These are phyloP conservation scores for Emydocephalus ijimae DNA, from an alignment of 2,113 vertebrate genomes.

Conservation along the genomic window DNA sequence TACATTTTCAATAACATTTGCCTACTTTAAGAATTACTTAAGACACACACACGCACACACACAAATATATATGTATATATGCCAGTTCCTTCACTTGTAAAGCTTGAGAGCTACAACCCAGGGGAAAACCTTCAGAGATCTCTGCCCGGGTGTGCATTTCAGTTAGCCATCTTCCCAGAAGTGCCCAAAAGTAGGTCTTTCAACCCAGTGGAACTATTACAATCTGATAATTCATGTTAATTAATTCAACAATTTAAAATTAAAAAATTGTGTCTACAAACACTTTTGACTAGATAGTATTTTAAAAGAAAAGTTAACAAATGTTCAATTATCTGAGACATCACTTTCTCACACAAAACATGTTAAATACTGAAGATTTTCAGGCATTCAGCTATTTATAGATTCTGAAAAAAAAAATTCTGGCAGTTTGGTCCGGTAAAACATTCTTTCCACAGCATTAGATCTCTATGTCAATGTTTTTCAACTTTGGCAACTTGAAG, in stretches of 20 bases:
- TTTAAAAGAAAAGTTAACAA: neutral
- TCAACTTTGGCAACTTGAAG: neutral
- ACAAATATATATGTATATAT: too few species aligned
- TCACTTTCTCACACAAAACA: neutral
- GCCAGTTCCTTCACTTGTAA: too few species aligned
- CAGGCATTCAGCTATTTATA: neutral
- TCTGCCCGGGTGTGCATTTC: too few species aligned
- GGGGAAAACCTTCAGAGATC: too few species aligned
- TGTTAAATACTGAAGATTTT: neutral
- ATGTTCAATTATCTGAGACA: neutral
- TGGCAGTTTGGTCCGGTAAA: neutral
- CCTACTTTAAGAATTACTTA: too few species aligned
- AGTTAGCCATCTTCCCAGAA: too few species aligned
- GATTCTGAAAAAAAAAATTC: slow-evolving; percentile 8
- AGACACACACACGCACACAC: too few species aligned
- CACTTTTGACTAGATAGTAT: neutral
- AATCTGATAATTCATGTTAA: neutral
- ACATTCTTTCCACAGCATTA: neutral
- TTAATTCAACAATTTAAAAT: neutral
- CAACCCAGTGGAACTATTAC: neutral
- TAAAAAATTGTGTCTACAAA: neutral
- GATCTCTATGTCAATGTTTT: neutral
- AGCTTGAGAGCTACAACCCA: too few species aligned
- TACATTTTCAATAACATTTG: too few species aligned
- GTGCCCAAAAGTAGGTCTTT: neutral